These are phyloP conservation scores for Erythrolamprus reginae DNA, from an alignment of 2,113 vertebrate genomes.

Conservation along the genomic window DNA sequence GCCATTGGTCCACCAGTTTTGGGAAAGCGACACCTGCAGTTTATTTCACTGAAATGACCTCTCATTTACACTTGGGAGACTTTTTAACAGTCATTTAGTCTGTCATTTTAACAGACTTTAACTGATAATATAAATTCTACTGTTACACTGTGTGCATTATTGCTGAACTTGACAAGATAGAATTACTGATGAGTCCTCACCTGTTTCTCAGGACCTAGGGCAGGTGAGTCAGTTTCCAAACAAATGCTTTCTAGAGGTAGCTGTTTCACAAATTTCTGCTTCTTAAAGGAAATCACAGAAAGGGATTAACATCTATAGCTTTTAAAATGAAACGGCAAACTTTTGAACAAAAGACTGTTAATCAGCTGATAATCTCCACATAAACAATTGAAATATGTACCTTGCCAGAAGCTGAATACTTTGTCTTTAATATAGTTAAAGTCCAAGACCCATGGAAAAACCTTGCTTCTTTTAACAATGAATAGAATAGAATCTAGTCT, in stretches of 20 bases:
- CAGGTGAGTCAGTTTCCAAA: constrained; percentile 93
- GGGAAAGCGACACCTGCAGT: neutral
- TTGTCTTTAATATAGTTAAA: neutral
- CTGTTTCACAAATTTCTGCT: constrained; percentile 94
- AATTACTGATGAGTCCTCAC: constrained; percentile 56
- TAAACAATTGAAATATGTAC: neutral
- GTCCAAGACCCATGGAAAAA: neutral
- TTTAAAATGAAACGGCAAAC: neutral
- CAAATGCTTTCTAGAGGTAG: constrained; percentile 89
- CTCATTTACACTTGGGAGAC: neutral
- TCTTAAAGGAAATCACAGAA: constrained; percentile 76
- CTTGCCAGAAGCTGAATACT: neutral
- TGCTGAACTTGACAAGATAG: neutral
- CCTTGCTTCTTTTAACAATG: neutral
- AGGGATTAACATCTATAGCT: constrained; percentile 6
- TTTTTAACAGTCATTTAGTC: neutral
- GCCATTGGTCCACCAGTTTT: neutral
- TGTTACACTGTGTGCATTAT: neutral
- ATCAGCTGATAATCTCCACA: neutral
- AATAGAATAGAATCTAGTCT: too few species aligned
- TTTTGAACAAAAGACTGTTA: neutral
- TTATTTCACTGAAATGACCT: neutral
- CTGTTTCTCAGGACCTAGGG: constrained; percentile 91
- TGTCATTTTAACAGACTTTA: neutral
- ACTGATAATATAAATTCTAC: neutral